Conservation (phyloP, 1,140 invertebrate genomes). For the Anoplolepis gracilipes region DNA sequence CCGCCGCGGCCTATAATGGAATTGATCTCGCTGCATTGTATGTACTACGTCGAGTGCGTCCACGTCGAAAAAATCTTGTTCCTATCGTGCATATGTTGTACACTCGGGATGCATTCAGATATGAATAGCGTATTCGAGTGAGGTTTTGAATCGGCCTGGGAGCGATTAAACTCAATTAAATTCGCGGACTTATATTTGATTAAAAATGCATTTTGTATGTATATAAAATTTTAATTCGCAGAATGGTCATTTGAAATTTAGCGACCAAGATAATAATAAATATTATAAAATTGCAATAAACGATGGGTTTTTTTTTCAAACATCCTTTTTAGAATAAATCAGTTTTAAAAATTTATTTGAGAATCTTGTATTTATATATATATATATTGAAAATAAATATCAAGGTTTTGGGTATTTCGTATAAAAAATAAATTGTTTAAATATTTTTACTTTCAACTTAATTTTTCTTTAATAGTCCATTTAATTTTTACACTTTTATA, state of each 20-base stretch:
- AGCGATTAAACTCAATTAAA: conserved; percentile 54
- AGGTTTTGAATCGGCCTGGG: conserved; percentile 26
- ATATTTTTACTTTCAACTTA: conserved; percentile 1
- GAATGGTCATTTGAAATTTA: conserved; percentile 12
- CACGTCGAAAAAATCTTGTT: conserved; percentile 55
- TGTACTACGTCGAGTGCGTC: conserved; percentile 49
- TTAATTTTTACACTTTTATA: conserved; percentile 12
- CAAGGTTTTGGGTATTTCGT: background rate
- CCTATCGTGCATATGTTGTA: conserved; percentile 51
- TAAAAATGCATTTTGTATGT: conserved; percentile 10
- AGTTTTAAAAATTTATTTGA: background rate
- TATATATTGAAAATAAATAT: background rate
- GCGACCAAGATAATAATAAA: background rate
- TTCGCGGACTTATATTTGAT: conserved; percentile 29
- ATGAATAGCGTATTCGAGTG: conserved; percentile 43
- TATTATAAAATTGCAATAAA: background rate
- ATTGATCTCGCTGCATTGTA: conserved; percentile 59
- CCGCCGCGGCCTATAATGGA: conserved; percentile 58
- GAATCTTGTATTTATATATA: too few species aligned
- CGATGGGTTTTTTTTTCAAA: background rate
- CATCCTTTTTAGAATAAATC: background rate
- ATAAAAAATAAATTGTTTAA: background rate
- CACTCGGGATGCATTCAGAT: conserved; percentile 35
- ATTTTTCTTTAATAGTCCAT: background rate
- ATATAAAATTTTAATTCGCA: background rate